Base-by-base conservation (phyloP, 2,797 vertebrate genomes). In the Odontamblyopus rebecca region DNA sequence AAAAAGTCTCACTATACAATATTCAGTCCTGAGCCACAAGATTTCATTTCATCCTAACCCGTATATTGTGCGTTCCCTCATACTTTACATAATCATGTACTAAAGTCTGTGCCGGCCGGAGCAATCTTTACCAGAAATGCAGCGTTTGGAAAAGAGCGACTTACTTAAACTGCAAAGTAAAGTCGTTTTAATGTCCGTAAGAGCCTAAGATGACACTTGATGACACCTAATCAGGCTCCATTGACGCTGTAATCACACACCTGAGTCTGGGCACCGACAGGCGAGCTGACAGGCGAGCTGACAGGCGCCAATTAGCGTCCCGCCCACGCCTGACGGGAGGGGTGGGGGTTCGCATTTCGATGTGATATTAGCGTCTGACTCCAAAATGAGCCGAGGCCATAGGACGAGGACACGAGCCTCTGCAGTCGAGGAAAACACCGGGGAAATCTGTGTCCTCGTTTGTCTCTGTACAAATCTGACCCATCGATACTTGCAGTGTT, bases 261-360 rank as follows among this genome's bases (percentile, higher is more conserved):
- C 35, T 23, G 62, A 64, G n/a, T 13, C 16, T 13, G 23, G 23
- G 53, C 8, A 19, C 32, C 6, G 61, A 23, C 9, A 23, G 26
- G 35, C 35, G 8, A 63, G 11, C 1, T 8, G 35, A 38, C 35
- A 38, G 35, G 35, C 35, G 15, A 2, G 3, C 57, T 27, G 62
- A 64, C 38, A 44, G 38, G 38, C 35, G 13, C 38, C 32, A 48
- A 64, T 64, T 64, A 64, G 61, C 48, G 62, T 48, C 27, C 23
- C 62, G 18, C 62, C 62, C 5, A 13, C 38, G n/a, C 6, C 35
- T 6, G 38, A 15, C 12, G 23, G 44, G 38, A 48, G 26, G 61
- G n/a, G 8, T 1, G 12, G 9, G 19, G 19, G 7, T 54, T 23
- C 0, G 27, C 32, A 63, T 63, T 63, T 63, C 32, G 23, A 41